Conservation (phyloP, 1,140 invertebrate species). For the Maconellicoccus hirsutus region DNA sequence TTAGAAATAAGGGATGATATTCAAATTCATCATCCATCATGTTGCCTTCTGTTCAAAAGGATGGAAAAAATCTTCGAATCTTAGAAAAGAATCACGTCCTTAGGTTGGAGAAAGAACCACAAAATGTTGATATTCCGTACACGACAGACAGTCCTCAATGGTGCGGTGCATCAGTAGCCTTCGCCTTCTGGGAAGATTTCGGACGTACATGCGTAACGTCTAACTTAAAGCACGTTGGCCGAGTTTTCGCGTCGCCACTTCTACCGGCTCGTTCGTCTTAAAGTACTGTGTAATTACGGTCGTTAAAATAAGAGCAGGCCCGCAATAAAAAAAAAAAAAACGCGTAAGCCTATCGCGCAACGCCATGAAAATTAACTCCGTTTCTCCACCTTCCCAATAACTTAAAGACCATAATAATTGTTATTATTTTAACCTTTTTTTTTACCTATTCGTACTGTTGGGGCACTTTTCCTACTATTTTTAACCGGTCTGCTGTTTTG, state of each 20-base stretch:
- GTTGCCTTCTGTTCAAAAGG: no score
- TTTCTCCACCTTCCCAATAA: constrained; percentile 1
- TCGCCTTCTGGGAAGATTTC: neutral
- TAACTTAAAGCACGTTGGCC: neutral
- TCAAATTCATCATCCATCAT: no score
- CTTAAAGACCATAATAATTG: constrained; percentile 9
- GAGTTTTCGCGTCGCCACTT: constrained; percentile 2
- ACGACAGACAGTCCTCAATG: no score
- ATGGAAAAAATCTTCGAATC: no score
- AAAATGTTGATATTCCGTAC: no score
- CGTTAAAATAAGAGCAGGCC: constrained; percentile 1
- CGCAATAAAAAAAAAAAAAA: constrained; percentile 12
- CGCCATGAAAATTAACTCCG: constrained; percentile 13
- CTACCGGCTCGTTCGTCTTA: neutral
- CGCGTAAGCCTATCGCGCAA: constrained; percentile 7
- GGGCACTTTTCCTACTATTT: constrained; percentile 10
- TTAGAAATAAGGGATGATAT: no score
- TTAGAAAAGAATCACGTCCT: no score
- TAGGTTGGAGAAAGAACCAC: no score
- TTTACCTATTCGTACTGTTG: neutral
- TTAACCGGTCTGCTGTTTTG: neutral
- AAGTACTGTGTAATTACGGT: constrained; percentile 14
- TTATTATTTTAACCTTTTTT: constrained; percentile 16
- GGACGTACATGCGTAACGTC: neutral
- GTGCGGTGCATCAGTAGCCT: neutral